Base-by-base conservation (phyloP, 2,888 invertebrate genomes). In the Cotesia congregata region DNA sequence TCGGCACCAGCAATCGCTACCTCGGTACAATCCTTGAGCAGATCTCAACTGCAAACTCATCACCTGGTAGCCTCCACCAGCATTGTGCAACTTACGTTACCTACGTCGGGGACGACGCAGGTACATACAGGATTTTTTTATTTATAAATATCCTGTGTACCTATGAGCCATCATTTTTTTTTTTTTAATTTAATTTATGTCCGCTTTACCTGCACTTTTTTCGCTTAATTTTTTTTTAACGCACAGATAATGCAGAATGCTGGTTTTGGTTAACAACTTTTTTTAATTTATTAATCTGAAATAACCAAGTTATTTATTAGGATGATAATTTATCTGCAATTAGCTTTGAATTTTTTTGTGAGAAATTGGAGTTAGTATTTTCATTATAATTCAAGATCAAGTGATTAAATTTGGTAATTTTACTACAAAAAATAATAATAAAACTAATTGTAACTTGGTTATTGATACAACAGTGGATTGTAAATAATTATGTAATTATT, bases 11-110 rank as follows among this genome's bases (percentile, higher is more conserved):
- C 91, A 75, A 91, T 92, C 82, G 91, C 90, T 83, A 92, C 92
- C 81, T 92, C 92, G 91, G 92, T 92, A 91, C 90, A 90, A 84
- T 86, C 88, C 81, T 83, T 87, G 81, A 87, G 85, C 87, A 88
- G 87, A 86, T 90, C 90, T 81, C 88, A 87, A 82, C 88, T 87
- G 81, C 87, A 87, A 86, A 87, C 86, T 78, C 90, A 91, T 83
- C 92, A 91, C 86, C 90, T 91, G 89, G 91, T 91, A 90, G 90
- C 91, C 83, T 91, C 91, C 86, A 91, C 92, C 91, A 95, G 95
- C 92, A 95, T 97, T 91, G 95, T 97, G 90, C 97, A 97, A 92
- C 94, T 97, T 89, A 94, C 95, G 83, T 90, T 94, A 89, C 94
- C 94, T 83, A 82, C 86, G 78, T 86, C 88, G 79, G 88, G 85